phyloP scores from a whole-genome alignment of 2,888 invertebrate species.

The Rhopalosiphum nymphaeae region DNA sequence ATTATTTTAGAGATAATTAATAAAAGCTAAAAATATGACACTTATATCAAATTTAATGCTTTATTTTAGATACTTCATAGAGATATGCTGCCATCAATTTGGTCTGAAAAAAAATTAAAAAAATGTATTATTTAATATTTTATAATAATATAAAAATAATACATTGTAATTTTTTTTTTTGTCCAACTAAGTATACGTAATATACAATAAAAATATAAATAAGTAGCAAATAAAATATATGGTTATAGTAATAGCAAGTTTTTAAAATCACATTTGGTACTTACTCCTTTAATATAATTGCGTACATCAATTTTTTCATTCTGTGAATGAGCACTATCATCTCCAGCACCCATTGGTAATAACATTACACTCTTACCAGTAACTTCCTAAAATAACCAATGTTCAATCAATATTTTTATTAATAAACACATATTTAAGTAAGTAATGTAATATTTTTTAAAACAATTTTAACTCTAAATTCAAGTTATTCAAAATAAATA shows the following conservation, averaged over 20 bases:
- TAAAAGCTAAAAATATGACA: neutral
- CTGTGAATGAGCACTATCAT: conserved; percentile 99
- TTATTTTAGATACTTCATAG: conserved; percentile 74
- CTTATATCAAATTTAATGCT: neutral
- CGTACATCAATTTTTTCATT: conserved; percentile 95
- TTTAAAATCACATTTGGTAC: conserved; percentile 69
- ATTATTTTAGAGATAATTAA: neutral
- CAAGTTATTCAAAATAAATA: neutral
- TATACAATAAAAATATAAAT: neutral
- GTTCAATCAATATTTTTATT: neutral
- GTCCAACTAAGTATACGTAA: neutral
- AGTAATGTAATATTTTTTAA: neutral
- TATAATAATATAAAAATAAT: neutral
- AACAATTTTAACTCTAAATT: neutral
- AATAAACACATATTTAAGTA: neutral
- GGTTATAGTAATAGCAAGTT: neutral
- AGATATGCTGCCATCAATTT: conserved; percentile 92
- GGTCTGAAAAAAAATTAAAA: conserved; percentile 77
- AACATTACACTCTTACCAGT: conserved; percentile 93
- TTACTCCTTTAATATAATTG: conserved; percentile 95
- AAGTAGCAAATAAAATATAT: neutral
- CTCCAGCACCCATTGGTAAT: conserved; percentile 93
- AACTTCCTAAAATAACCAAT: conserved; percentile 75
- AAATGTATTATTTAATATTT: neutral
- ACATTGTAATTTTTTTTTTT: neutral